Percentiles rank a stretch among this genome's conserved stretches.
Conservation (phyloP, 2,113 vertebrate genomes). For the Ctenomys sociabilis region DNA sequence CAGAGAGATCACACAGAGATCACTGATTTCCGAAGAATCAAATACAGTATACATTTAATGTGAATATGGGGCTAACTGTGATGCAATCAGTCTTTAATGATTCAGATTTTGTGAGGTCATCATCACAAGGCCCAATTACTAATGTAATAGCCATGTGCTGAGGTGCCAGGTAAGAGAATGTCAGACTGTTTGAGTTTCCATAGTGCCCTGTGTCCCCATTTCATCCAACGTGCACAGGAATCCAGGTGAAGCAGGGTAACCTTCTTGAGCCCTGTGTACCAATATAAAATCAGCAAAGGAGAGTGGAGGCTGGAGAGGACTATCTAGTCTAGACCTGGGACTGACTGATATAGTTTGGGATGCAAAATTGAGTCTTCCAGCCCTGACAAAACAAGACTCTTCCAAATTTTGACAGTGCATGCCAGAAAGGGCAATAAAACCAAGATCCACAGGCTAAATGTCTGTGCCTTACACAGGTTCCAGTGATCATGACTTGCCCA, state of each 20-base stretch:
- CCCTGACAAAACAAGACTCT: background rate
- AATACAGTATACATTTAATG: conserved; percentile 59
- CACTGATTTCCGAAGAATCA: conserved; percentile 65
- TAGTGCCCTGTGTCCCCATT: background rate
- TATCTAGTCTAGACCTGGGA: background rate
- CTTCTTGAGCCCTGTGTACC: background rate
- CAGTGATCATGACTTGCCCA: background rate
- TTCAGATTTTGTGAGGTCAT: conserved; percentile 61
- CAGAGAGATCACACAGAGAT: conserved; percentile 60
- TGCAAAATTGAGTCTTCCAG: background rate
- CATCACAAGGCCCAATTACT: conserved; percentile 46
- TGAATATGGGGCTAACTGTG: conserved; percentile 20
- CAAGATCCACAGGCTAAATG: conserved; percentile 6
- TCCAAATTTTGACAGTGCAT: background rate
- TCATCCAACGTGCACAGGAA: conserved; percentile 40
- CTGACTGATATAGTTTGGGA: conserved; percentile 21
- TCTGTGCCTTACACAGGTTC: background rate
- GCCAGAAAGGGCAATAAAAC: background rate
- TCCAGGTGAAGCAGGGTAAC: conserved; percentile 5
- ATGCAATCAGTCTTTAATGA: conserved; percentile 62
- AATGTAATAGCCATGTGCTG: background rate
- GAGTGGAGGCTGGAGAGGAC: background rate
- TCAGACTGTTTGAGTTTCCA: conserved; percentile 57
- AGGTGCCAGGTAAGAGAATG: conserved; percentile 54
- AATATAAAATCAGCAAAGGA: background rate